Percentiles rank a stretch among this genome's conserved stretches.
These are phyloP conservation scores for Amiota communis DNA, from an alignment of 2,888 invertebrate genomes.

Conservation along the genomic window DNA sequence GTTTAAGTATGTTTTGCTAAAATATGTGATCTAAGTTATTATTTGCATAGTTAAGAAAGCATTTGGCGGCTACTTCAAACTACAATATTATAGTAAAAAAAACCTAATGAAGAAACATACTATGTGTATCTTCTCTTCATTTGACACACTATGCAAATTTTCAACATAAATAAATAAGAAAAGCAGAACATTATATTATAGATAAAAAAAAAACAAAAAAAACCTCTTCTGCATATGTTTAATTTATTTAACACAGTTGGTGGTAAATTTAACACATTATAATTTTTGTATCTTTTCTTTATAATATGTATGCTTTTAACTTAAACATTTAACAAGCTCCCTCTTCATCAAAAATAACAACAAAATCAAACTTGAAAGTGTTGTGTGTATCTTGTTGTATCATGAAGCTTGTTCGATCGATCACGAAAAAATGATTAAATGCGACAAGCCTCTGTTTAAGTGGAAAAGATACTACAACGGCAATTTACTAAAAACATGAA, in stretches of 20 bases:
- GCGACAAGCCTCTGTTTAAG: slow-evolving; percentile 10
- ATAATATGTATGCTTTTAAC: too few relatives aligned
- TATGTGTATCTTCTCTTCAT: too few relatives aligned
- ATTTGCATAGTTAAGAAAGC: too few relatives aligned
- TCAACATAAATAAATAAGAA: too few relatives aligned
- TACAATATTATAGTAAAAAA: too few relatives aligned
- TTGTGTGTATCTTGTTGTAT: not conserved
- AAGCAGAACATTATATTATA: too few relatives aligned
- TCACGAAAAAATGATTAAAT: slow-evolving; percentile 23
- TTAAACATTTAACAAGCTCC: not conserved
- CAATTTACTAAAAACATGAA: not conserved
- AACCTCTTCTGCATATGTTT: slow-evolving; percentile 36
- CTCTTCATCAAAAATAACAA: not conserved
- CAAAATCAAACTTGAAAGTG: not conserved
- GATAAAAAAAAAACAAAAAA: too few relatives aligned
- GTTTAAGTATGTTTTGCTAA: too few relatives aligned
- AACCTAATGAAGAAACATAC: too few relatives aligned
- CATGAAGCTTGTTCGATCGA: slow-evolving; percentile 17
- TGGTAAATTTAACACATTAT: slow-evolving; percentile 61
- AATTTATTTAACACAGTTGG: slow-evolving; percentile 66
- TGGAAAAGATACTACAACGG: not conserved
- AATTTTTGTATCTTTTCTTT: slow-evolving; percentile 17
- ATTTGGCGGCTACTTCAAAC: too few relatives aligned
- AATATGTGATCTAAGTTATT: too few relatives aligned
- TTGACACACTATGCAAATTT: too few relatives aligned